Percentiles rank a stretch among this genome's conserved stretches.
phyloP scores from a whole-genome alignment of 2,888 invertebrate genomes.

The Autographa pulchrina region DNA sequence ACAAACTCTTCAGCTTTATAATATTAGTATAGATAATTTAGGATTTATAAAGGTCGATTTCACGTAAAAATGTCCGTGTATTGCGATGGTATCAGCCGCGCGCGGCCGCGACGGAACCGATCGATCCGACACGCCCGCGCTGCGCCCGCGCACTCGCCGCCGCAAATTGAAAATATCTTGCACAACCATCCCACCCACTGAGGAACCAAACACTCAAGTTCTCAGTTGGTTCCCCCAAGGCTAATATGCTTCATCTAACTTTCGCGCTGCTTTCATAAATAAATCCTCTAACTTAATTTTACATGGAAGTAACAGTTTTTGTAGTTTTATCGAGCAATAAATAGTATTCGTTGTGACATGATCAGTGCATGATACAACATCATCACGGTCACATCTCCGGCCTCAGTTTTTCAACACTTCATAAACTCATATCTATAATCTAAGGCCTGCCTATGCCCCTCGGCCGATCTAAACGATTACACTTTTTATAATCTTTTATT shows the following conservation, averaged over 20 bases:
- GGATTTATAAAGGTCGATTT: conserved; percentile 46
- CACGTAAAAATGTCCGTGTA: conserved; percentile 34
- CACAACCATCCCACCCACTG: conserved; percentile 16
- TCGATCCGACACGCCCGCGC: conserved; percentile 65
- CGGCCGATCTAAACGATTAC: conserved; percentile 14
- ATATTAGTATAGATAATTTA: too few relatives aligned
- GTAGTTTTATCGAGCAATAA: background rate
- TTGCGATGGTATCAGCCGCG: conserved; percentile 42
- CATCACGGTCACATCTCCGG: background rate
- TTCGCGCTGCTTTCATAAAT: background rate
- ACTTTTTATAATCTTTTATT: conserved; percentile 14
- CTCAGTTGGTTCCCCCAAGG: background rate
- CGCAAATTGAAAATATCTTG: conserved; percentile 67
- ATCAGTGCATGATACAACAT: background rate
- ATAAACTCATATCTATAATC: conserved; percentile 5
- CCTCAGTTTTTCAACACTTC: background rate
- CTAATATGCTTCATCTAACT: background rate
- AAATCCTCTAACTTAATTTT: background rate
- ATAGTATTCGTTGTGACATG: background rate
- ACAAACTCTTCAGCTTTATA: too few relatives aligned
- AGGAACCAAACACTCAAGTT: conserved; percentile 5
- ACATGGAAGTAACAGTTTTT: background rate
- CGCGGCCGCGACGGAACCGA: conserved; percentile 62
- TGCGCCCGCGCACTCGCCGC: conserved; percentile 23
- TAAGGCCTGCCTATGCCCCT: background rate